Percentiles rank a stretch among this genome's conserved stretches.
phyloP scores from a whole-genome alignment of 2,888 invertebrate genomes.

The Erebia aethiops region DNA sequence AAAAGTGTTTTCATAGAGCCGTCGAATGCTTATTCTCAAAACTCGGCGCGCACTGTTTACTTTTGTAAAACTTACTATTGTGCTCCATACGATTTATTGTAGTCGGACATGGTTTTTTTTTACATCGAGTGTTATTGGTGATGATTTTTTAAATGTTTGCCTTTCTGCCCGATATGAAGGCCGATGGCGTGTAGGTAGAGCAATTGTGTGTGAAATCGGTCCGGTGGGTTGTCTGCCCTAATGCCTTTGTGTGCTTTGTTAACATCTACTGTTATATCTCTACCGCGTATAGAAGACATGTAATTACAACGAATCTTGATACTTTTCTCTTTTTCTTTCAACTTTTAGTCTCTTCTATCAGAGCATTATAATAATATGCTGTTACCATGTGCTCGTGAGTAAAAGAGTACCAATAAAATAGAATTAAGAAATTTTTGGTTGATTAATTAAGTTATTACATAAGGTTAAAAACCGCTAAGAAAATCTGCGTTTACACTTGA shows the following conservation, averaged over 20 bases:
- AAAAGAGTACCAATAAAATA: no score
- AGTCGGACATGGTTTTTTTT: conserved; percentile 55
- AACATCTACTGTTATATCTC: conserved; percentile 40
- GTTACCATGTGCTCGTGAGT: no score
- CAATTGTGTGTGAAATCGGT: conserved; percentile 67
- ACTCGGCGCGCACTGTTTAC: conserved; percentile 61
- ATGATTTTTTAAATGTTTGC: conserved; percentile 80
- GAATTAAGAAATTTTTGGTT: no score
- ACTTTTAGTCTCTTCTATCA: no score
- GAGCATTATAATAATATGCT: no score
- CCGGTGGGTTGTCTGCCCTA: conserved; percentile 64
- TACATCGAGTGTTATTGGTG: conserved; percentile 57
- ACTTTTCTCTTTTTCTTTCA: conserved; percentile 42
- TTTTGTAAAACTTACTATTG: conserved; percentile 67
- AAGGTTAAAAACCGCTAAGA: no score
- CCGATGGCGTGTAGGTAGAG: conserved; percentile 70
- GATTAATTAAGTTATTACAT: no score
- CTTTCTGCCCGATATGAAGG: conserved; percentile 77
- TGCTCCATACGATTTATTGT: conserved; percentile 66
- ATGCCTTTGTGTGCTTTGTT: conserved; percentile 57
- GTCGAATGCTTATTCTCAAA: conserved; percentile 52
- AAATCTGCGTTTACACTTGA: no score
- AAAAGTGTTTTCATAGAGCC: conserved; percentile 53
- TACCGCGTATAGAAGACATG: conserved; percentile 19
- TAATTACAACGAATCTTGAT: conserved; percentile 50